Evolutionary conservation across 2,888 invertebrate genomes (phyloP), one percentile per base, ranked within the genome.

Genomic region (Penaeus monodon): DNA sequence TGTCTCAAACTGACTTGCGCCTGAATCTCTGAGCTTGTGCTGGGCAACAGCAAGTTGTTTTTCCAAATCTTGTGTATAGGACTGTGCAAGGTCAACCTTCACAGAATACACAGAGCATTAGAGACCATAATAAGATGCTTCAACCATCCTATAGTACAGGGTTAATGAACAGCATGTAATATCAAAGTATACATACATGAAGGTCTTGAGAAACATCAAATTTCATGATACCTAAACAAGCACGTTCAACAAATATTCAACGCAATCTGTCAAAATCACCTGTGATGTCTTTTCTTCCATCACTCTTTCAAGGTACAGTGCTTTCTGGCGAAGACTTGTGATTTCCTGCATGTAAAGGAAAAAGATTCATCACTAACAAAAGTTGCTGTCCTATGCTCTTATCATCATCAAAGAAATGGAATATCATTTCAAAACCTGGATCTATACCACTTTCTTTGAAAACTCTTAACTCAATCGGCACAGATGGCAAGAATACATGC

Each of bases 241-340:
- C 57, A 57, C 4, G 10, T 57, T 57, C 14, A 74, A 17, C 38
- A 22, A n/a, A 17, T 8, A 65, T 38, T 57, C 73, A 81, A 81
- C 44, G 22, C 24, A 27, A 22, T 83, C 33, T 63, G 14, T 57
- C 17, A 66, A 73, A 73, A 27, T 64, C 24, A 85, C 85, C 85
- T 85, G 49, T 7, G 85, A 70, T 49, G 79, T 33, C 27, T 80
- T 80, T 73, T 85, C 85, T 12, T 70, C 85, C 17, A 70, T 74
- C 24, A 74, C 80, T 63, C 38, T 74, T 63, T 80, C 80, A 27
- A 85, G 29, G 4, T 14, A 4, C 27, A 73, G 64, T n/a, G 80
- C 64, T 80, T 79, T 79, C 24, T 73, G 44, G 1, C 49, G 80
- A 33, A 85, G 85, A 12, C 29, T 65, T 49, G 29, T 33, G 29